These are phyloP conservation scores for Colostygia pectinataria DNA, from an alignment of 2,888 invertebrate genomes.

Conservation along the genomic window DNA sequence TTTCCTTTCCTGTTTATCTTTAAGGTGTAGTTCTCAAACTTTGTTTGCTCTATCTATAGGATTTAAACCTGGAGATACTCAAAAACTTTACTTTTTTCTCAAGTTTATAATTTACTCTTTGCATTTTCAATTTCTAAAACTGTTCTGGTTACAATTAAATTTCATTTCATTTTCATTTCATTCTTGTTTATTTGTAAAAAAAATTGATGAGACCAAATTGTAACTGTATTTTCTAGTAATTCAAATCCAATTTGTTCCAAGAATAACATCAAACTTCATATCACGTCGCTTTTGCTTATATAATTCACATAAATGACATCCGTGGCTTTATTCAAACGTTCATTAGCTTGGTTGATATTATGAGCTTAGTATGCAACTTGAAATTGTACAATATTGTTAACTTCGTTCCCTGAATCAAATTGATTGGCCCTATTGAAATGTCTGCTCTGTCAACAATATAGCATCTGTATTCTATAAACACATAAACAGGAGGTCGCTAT, in stretches of 20 bases:
- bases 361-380: constrained; percentile 13
- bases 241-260: no score
- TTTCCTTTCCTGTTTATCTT: no score
- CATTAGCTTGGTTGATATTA: constrained; percentile 15
- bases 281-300: neutral
- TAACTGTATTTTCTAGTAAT: no score
- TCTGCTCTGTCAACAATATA: constrained; percentile 13
- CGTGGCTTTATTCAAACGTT: constrained; percentile 16
- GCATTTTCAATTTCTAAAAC: no score
- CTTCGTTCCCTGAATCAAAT: constrained; percentile 14
- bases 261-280: neutral
- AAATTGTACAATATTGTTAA: constrained; percentile 17
- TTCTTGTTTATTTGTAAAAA: no score
- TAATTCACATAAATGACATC: constrained; percentile 5
- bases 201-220: no score
- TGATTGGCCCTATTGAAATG: constrained; percentile 20
- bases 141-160: no score
- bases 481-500: neutral
- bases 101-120: no score
- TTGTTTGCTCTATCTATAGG: neutral
- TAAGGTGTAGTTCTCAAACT: no score
- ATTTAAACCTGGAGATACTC: no score
- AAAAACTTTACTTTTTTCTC: no score
- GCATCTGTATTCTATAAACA: constrained; percentile 1
- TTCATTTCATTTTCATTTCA: no score